Percentiles rank a stretch among this genome's conserved stretches.
Evolutionary conservation across 2,113 vertebrate genomes (phyloP).

Genomic region (Rhegmatorhina hoffmannsi): DNA sequence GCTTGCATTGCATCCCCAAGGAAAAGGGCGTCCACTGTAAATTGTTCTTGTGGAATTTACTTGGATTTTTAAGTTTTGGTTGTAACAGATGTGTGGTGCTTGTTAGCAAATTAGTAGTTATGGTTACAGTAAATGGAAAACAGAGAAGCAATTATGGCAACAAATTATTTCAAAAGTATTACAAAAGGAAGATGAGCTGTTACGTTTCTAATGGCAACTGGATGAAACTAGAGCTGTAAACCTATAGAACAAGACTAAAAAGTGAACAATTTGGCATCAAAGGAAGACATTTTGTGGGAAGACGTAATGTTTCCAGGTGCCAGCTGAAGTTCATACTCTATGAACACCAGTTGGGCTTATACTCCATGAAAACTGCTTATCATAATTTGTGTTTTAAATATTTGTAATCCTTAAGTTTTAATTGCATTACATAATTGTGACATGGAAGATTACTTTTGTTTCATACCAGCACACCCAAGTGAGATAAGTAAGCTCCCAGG

Average conservation of each 20-base stretch:
- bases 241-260: neutral
- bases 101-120: constrained; percentile 45
- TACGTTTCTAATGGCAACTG: neutral
- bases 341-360: neutral
- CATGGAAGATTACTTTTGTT: neutral
- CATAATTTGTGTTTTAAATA: neutral
- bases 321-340: neutral
- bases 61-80: constrained; percentile 2
- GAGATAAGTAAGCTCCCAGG: neutral
- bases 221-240: neutral
- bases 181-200: neutral
- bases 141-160: constrained; percentile 28
- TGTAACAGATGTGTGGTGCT: neutral
- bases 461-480: neutral
- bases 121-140: constrained; percentile 21
- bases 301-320: neutral
- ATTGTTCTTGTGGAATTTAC: constrained; percentile 29
- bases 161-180: constrained; percentile 40
- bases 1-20: neutral
- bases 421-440: neutral
- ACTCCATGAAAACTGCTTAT: neutral
- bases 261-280: neutral
- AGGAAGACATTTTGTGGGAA: neutral
- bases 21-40: neutral
- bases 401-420: constrained; percentile 22